Conservation (phyloP, 1,140 invertebrate genomes). For the Drepana arcuata region DNA sequence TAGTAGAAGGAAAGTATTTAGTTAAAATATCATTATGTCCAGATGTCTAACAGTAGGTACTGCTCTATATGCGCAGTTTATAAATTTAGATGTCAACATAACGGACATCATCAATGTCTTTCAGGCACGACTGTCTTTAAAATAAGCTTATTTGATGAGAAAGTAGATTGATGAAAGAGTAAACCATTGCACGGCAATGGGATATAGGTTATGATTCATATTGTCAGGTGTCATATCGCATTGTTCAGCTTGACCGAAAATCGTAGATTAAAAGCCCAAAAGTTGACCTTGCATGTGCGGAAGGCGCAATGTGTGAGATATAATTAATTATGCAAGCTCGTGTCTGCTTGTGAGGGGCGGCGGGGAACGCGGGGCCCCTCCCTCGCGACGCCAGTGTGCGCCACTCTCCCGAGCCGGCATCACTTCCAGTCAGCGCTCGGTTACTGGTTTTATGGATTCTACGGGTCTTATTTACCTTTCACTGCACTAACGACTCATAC, state of each 20-base stretch:
- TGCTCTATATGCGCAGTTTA: too few species aligned
- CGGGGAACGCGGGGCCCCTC: conserved; percentile 16
- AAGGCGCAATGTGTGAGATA: conserved; percentile 57
- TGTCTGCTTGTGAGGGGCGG: conserved; percentile 40
- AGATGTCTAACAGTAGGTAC: too few species aligned
- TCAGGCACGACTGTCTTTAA: too few species aligned
- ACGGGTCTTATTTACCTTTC: conserved; percentile 63
- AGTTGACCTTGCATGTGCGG: conserved; percentile 59
- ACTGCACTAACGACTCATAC: conserved; percentile 57
- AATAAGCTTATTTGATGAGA: too few species aligned
- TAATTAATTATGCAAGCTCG: conserved; percentile 66
- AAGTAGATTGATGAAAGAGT: too few species aligned
- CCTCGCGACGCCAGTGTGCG: conserved; percentile 51
- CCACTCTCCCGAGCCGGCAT: conserved; percentile 58
- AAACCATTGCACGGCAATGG: too few species aligned
- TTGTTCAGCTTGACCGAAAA: conserved; percentile 2
- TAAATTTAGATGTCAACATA: too few species aligned
- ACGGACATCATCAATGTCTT: too few species aligned
- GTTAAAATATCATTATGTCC: too few species aligned
- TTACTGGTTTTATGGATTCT: conserved; percentile 51
- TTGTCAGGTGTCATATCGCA: too few species aligned
- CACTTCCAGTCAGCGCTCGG: conserved; percentile 56
- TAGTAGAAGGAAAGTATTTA: too few species aligned
- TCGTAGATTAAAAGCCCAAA: conserved; percentile 27
- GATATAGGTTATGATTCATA: too few species aligned